Evolutionary conservation across 1,140 invertebrate genomes (phyloP), one percentile per base, ranked within the genome.

Genomic region (Lordiphosa stackelbergi): DNA sequence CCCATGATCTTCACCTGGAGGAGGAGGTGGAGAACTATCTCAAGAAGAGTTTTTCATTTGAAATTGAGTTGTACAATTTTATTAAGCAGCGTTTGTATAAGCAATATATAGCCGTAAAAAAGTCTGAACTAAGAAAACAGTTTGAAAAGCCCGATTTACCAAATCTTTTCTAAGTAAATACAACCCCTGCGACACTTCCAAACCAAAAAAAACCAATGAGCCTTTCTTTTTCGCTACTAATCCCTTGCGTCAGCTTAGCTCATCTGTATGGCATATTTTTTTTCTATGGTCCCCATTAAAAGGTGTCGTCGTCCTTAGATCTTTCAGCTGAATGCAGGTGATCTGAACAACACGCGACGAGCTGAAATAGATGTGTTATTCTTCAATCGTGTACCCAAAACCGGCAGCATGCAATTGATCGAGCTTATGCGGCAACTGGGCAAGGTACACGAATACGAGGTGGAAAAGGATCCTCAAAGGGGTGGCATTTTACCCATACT

Each of bases 41-140:
- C 11, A 74, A 69, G 55, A 66, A 45, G 41, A 74, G 83, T 53
- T 69, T 87, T 12, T 31, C 66, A 19, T 65, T 65, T 52, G 95
- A 97, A 88, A 94, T 96, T 5, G 95, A 97, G 83, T 94, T 97
- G 83, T 97, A 96, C 84, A 91, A 96, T 71, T 97, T 97, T 86
- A 96, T 95, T 77, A 92, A 92, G 69, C 95, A 97, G 86, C 90
- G 95, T 68, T 89, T 97, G 3, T 92, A 96, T 73, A 91, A 92
- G 77, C 95, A 97, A 85, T 90, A 94, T 52, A 89, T 93, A 45
- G 94, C 95, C 0, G 87, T 95, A 6, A 89, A 91, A 60, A 72
- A 79, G 42, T 34, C 61, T 5, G 53, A 69, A 34, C 11, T 88
- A 87, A 19, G 42, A 11, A 9, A 48, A 9, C 4, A 47, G 36